Evolutionary conservation across 2,888 invertebrate genomes (phyloP), one percentile per base, ranked within the genome.

Genomic region (Camponotus fellah): DNA sequence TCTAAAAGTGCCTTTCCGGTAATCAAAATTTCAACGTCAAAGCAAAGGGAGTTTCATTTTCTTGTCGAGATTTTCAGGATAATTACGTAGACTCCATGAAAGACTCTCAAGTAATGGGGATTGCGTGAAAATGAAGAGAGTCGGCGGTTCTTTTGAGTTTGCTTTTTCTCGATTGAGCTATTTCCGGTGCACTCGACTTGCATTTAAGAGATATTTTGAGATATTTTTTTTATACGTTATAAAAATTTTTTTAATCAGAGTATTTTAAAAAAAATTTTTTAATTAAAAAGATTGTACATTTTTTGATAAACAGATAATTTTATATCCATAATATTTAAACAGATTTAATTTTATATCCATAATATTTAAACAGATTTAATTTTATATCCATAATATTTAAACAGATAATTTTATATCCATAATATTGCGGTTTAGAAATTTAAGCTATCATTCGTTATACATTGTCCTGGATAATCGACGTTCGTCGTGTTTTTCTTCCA

Each of bases 101-200:
- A 87, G 64, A 77, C 77, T 74, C 72, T 85, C 56, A 56, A 75
- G n/a, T 43, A 56, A 56, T 17, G 60, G 49, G 60, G 46, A 82
- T 85, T 87, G 58, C 82, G 69, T 85, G 66, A 83, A 83, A 85
- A 69, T 64, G 12, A 80, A 49, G 43, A 74, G 66, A 62, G 71
- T 83, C 88, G 88, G 88, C 79, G 14, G 26, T 72, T 66, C 84
- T 88, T 53, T 88, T 88, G 88, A 87, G 37, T 21, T n/a, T 65
- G n/a, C n/a, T 17, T 64, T 37, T 34, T 53, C 60, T 72, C 46
- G 46, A 62, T 72, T 40, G 69, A 72, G 40, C 80, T 72, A 83
- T 72, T 86, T 88, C 87, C 86, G 84, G 82, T 49, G 46, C 71
- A 71, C 79, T 80, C 79, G 49, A 71, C 71, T 46, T 62, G 34